These are phyloP conservation scores for Strix uralensis DNA, from an alignment of 2,113 vertebrate species.

Conservation along the genomic window DNA sequence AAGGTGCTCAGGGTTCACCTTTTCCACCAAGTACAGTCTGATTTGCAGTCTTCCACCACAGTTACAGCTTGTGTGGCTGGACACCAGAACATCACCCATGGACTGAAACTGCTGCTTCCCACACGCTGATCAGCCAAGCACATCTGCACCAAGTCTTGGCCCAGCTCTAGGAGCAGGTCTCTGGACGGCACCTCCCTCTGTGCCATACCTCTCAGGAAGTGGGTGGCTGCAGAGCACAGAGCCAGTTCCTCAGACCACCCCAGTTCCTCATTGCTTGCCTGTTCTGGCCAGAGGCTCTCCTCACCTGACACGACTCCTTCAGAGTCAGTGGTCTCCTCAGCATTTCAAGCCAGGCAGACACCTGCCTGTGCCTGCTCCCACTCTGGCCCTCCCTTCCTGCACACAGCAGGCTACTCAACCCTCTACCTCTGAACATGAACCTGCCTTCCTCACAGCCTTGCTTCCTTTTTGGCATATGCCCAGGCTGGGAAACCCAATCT, in stretches of 20 bases:
- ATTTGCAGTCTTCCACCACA: not conserved
- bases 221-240: not conserved
- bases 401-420: not conserved
- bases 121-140: not conserved
- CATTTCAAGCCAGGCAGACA: not conserved
- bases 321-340: not conserved
- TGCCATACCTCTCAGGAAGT: not conserved
- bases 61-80: not conserved
- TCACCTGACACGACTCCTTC: not conserved
- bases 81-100: accelerated
- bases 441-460: not conserved
- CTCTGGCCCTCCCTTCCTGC: not conserved
- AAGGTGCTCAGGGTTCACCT: not conserved
- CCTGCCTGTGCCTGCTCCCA: not conserved
- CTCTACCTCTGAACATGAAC: not conserved
- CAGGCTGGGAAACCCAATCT: not conserved
- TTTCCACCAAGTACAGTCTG: not conserved
- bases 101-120: not conserved
- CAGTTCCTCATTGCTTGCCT: not conserved
- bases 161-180: not conserved
- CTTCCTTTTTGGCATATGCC: not conserved
- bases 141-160: not conserved
- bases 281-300: not conserved
- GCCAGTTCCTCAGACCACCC: not conserved
- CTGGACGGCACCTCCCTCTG: not conserved